Conservation (phyloP, 2,888 invertebrate genomes). For the Pediacus dermestoides region DNA sequence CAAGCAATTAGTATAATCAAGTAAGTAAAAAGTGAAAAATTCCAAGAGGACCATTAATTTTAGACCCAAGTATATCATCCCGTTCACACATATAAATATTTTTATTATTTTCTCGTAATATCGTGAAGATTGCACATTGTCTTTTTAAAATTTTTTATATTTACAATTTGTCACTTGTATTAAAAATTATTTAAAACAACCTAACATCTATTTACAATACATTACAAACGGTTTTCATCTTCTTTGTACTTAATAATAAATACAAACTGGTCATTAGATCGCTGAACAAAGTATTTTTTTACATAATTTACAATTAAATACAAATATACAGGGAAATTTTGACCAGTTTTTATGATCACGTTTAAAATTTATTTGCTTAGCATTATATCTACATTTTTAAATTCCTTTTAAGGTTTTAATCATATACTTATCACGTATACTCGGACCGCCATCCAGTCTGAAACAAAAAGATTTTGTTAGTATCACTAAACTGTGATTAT, state of each 20-base stretch:
- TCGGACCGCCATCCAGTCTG: slow-evolving; percentile 91
- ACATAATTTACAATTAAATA: slow-evolving; percentile 35
- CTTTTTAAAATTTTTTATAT: slow-evolving; percentile 36
- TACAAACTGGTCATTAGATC: slow-evolving; percentile 36
- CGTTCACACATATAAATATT: slow-evolving; percentile 32
- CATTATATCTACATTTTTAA: slow-evolving; percentile 38
- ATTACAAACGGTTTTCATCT: slow-evolving; percentile 44
- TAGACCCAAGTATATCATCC: slow-evolving; percentile 19
- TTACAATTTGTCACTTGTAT: slow-evolving; percentile 41
- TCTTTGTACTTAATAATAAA: slow-evolving; percentile 45
- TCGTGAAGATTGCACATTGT: slow-evolving; percentile 42
- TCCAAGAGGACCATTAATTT: slow-evolving; percentile 9
- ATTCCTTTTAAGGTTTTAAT: slow-evolving; percentile 29
- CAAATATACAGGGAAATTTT: slow-evolving; percentile 31
- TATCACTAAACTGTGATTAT: too few relatives aligned
- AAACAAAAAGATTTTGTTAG: slow-evolving; percentile 55
- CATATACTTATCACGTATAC: slow-evolving; percentile 78
- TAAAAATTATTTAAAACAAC: slow-evolving; percentile 45
- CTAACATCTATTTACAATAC: slow-evolving; percentile 49
- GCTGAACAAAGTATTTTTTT: slow-evolving; percentile 29
- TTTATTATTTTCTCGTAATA: slow-evolving; percentile 22
- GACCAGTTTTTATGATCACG: slow-evolving; percentile 38
- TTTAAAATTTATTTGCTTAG: slow-evolving; percentile 29
- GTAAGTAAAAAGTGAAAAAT: slow-evolving; percentile 6
- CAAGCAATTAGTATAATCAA: too few relatives aligned